These are phyloP conservation scores for Astatotilapia flaviijosephi DNA, from an alignment of 2,113 vertebrate genomes.

Conservation along the genomic window DNA sequence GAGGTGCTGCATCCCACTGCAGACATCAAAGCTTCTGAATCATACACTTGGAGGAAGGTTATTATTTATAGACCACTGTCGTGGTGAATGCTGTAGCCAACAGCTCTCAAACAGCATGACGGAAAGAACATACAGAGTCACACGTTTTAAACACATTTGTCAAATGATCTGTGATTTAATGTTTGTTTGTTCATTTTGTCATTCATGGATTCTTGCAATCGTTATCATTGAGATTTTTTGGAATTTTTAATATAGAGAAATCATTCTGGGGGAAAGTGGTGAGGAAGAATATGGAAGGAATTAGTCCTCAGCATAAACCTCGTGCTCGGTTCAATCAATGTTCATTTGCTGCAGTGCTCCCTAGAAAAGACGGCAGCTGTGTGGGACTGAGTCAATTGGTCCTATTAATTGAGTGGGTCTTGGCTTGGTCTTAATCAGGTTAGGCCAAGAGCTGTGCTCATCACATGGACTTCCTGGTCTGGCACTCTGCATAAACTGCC, in stretches of 20 bases:
- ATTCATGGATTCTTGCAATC: not conserved
- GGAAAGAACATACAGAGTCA: not conserved
- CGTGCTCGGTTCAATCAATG: not conserved
- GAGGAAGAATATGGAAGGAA: not conserved
- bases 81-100: not conserved
- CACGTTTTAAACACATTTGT: not conserved
- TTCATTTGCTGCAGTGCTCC: not conserved
- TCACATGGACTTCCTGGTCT: conserved; percentile 23
- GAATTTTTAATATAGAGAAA: not conserved
- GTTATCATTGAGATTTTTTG: not conserved
- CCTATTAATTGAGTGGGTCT: conserved; percentile 62
- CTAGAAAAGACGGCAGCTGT: conserved; percentile 22
- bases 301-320: not conserved
- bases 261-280: not conserved
- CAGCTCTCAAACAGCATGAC: not conserved
- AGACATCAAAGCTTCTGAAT: conserved; percentile 25
- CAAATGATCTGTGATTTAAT: not conserved
- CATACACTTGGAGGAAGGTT: conserved; percentile 15
- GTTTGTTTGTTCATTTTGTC: not conserved
- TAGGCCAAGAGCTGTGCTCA: conserved; percentile 13
- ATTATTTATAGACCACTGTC: conserved; percentile 29
- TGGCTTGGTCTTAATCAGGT: conserved; percentile 56
- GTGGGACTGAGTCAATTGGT: conserved; percentile 33
- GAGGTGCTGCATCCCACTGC: not conserved
- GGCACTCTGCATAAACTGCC: not conserved